Conservation (phyloP, 2,113 vertebrate genomes). For the Syngnathus floridae region DNA sequence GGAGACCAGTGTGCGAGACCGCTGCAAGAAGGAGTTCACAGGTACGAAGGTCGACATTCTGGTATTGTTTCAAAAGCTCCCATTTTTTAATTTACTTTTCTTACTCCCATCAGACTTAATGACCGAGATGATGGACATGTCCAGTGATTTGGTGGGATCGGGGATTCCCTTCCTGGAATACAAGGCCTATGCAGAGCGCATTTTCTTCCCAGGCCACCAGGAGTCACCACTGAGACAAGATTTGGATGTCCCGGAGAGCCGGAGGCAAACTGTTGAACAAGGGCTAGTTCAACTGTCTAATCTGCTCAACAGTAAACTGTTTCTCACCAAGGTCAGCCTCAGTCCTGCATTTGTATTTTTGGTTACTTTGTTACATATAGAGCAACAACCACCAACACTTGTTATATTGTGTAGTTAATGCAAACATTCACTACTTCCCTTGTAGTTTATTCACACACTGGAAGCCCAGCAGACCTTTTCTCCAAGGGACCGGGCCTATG, state of each 20-base stretch:
- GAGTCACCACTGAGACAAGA: constrained; percentile 87
- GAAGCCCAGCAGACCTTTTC: constrained; percentile 94
- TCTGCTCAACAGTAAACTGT: constrained; percentile 95
- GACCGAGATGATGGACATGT: constrained; percentile 98
- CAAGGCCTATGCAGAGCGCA: constrained; percentile 84
- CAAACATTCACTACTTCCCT: background rate
- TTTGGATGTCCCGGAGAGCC: constrained; percentile 84
- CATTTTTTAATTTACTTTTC: too few species aligned
- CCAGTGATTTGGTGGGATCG: constrained; percentile 90
- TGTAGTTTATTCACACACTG: constrained; percentile 90
- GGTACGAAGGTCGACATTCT: constrained; percentile 63
- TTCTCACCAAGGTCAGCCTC: constrained; percentile 87
- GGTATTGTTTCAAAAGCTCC: background rate
- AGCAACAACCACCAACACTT: too few species aligned
- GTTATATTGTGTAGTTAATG: too few species aligned
- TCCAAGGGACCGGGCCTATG: constrained; percentile 86
- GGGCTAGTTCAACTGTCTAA: constrained; percentile 92
- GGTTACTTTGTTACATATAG: background rate
- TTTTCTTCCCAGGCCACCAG: constrained; percentile 93
- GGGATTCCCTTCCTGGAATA: constrained; percentile 96
- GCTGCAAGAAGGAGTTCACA: constrained; percentile 97
- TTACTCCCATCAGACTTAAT: constrained; percentile 77
- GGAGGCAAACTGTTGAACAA: constrained; percentile 88
- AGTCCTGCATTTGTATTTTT: background rate
- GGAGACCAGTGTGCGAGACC: constrained; percentile 93